These are phyloP conservation scores for Podarcis siculus DNA, from an alignment of 2,797 vertebrate species.

Conservation along the genomic window DNA sequence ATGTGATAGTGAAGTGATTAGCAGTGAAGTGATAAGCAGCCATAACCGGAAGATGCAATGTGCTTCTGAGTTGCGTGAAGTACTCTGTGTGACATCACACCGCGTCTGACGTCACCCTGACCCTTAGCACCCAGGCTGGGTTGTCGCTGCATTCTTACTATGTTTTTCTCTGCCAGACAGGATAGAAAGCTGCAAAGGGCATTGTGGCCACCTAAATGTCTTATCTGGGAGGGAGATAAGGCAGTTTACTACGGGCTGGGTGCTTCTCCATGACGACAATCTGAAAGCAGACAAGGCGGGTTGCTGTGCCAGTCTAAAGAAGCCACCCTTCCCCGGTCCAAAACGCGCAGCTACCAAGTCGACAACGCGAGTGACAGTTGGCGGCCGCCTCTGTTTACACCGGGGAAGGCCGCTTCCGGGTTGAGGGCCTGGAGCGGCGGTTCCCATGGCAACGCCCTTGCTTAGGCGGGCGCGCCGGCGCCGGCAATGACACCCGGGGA, in stretches of 20 bases:
- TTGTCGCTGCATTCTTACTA: neutral
- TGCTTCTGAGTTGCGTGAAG: too few relatives aligned
- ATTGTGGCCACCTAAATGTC: neutral
- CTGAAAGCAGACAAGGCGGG: neutral
- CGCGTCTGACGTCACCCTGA: neutral
- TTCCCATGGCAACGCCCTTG: conserved; percentile 24
- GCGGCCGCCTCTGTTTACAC: neutral
- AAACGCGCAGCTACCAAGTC: neutral
- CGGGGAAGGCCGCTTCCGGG: conserved; percentile 5
- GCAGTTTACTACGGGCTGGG: too few relatives aligned
- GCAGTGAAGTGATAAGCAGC: too few relatives aligned
- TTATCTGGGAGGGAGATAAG: neutral
- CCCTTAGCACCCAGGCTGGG: neutral
- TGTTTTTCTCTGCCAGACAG: too few relatives aligned
- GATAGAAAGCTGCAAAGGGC: neutral
- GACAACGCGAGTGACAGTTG: neutral
- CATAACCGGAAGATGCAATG: too few relatives aligned
- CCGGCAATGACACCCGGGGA: neutral
- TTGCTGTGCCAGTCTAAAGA: neutral
- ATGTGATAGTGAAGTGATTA: neutral
- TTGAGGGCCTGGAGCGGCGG: neutral
- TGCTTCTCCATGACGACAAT: neutral
- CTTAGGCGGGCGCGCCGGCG: neutral
- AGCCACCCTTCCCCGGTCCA: neutral
- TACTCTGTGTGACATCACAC: neutral